phyloP scores from a whole-genome alignment of 2,113 vertebrate genomes.

The Hemichromis elongatus region DNA sequence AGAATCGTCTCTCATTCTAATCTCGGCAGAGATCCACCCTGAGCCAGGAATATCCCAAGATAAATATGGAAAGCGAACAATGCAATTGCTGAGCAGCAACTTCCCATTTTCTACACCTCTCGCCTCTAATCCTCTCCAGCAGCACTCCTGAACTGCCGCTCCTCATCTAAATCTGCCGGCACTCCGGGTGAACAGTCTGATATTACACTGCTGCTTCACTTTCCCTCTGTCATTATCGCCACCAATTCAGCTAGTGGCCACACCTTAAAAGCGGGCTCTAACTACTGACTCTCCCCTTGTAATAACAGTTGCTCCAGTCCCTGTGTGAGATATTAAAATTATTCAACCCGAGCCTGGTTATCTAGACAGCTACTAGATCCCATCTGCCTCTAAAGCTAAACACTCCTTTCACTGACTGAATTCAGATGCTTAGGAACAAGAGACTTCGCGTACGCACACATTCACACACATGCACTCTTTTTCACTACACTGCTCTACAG shows the following conservation, averaged over 20 bases:
- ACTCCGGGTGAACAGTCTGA: constrained; percentile 47
- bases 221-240: constrained; percentile 40
- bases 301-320: constrained; percentile 29
- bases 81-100: constrained; percentile 74
- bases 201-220: constrained; percentile 52
- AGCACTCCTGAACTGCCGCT: constrained; percentile 65
- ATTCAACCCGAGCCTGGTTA: constrained; percentile 9
- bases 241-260: constrained; percentile 31
- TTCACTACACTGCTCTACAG: background rate
- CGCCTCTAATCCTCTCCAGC: constrained; percentile 70
- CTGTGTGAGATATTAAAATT: constrained; percentile 34
- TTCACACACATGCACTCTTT: background rate
- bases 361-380: constrained; percentile 19
- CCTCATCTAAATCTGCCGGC: constrained; percentile 65
- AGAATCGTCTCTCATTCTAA: constrained; percentile 73
- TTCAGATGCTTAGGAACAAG: constrained; percentile 13
- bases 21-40: constrained; percentile 75
- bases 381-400: constrained; percentile 29
- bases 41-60: constrained; percentile 78
- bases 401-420: background rate
- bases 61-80: constrained; percentile 79
- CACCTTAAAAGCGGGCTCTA: constrained; percentile 20
- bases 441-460: background rate
- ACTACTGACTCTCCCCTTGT: background rate
- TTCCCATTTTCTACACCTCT: constrained; percentile 68